Evolutionary conservation across 2,888 invertebrate species (phyloP).

Genomic region (Ganaspis brasiliensis): DNA sequence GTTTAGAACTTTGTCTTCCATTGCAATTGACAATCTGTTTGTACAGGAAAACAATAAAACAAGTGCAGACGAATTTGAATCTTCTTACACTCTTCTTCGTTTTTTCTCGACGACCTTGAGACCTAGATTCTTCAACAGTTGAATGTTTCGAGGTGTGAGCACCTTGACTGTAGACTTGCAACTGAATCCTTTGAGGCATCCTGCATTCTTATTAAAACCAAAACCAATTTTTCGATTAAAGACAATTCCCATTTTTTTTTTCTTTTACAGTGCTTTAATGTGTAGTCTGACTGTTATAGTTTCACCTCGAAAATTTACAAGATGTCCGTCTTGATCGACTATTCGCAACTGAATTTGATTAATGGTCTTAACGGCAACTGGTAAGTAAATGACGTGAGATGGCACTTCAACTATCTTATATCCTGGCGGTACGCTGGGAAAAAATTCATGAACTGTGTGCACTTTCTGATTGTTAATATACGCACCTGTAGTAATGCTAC

Average conservation of each 20-base stretch:
- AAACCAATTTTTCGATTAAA: constrained; percentile 45
- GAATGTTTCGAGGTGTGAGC: constrained; percentile 54
- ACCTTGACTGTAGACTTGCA: background rate
- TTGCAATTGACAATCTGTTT: background rate
- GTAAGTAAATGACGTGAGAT: constrained; percentile 23
- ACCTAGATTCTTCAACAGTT: constrained; percentile 55
- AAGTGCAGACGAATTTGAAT: background rate
- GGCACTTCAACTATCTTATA: constrained; percentile 73
- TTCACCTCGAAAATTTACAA: constrained; percentile 62
- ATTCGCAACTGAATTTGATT: constrained; percentile 59
- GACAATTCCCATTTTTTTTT: constrained; percentile 47
- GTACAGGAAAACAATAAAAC: too few species aligned
- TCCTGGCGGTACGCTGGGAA: constrained; percentile 62
- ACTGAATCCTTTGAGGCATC: constrained; percentile 38
- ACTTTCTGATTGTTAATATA: constrained; percentile 35
- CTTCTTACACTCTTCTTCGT: constrained; percentile 7
- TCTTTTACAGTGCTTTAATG: constrained; percentile 47
- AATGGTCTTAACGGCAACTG: constrained; percentile 53
- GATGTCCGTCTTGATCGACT: constrained; percentile 60
- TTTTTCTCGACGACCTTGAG: constrained; percentile 45
- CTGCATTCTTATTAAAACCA: constrained; percentile 48
- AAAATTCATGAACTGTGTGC: constrained; percentile 35
- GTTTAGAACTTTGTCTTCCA: constrained; percentile 38
- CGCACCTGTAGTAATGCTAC: constrained; percentile 25
- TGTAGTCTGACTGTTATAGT: constrained; percentile 60